Percentiles rank a stretch among this genome's conserved stretches.
Conservation (phyloP, 2,113 vertebrate species). For the Eulemur rufifrons region DNA sequence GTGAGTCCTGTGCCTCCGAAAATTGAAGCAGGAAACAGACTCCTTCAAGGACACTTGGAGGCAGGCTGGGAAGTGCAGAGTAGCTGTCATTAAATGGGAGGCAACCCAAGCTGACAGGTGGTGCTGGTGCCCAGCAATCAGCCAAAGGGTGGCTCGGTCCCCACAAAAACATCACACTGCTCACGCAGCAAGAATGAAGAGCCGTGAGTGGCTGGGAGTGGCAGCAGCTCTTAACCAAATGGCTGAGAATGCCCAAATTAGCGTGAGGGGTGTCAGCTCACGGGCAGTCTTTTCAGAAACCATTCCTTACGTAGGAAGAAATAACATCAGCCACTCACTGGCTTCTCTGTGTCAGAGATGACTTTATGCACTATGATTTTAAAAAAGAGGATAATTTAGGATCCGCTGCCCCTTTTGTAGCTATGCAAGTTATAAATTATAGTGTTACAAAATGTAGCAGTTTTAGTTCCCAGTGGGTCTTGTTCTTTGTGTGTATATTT, state of each 20-base stretch:
- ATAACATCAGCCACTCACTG: neutral
- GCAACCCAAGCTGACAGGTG: neutral
- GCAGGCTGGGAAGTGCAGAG: neutral
- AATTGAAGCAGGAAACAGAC: neutral
- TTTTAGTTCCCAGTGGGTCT: conserved; percentile 68
- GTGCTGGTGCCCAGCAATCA: conserved; percentile 2
- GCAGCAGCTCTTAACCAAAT: neutral
- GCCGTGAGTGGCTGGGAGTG: neutral
- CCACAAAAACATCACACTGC: neutral
- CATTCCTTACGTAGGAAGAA: neutral
- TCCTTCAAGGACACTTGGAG: conserved; percentile 32
- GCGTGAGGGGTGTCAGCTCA: neutral
- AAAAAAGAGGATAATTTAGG: conserved; percentile 59
- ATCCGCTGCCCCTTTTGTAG: conserved; percentile 45
- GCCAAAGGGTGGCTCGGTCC: neutral
- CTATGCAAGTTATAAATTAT: conserved; percentile 73
- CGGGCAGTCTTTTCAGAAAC: neutral
- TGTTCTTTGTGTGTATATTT: conserved; percentile 76
- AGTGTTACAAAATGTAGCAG: conserved; percentile 50
- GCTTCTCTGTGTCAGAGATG: conserved; percentile 24
- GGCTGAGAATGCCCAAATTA: neutral
- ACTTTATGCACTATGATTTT: conserved; percentile 39
- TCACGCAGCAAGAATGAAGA: neutral
- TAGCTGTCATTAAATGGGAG: conserved; percentile 35
- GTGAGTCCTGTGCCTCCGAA: neutral